Base-by-base conservation (phyloP, 2,888 invertebrate genomes). In the Nymphalis polychloros region DNA sequence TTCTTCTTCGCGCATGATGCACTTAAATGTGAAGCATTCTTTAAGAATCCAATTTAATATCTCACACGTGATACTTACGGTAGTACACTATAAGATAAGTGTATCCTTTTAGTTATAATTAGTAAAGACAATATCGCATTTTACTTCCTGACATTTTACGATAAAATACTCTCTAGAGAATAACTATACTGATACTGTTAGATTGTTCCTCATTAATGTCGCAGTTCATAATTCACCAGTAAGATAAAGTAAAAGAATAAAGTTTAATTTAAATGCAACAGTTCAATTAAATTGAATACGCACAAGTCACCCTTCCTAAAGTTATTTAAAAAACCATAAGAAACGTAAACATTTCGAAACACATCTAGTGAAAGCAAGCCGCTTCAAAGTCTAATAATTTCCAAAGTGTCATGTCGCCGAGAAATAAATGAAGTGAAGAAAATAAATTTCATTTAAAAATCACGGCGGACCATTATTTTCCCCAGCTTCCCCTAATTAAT, bases 371-470 rank as follows among this genome's bases (percentile, higher is more conserved):
- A 82, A 85, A 85, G 78, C 77, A 83, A 84, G 78, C 85, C 84
- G 83, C 80, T 81, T 80, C 80, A 80, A 86, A 87, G 87, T 88
- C 85, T 89, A 87, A 90, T 90, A 89, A 90, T 91, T 91, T 89
- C 89, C 88, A 84, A 89, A 88, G 90, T 89, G 92, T 91, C 91
- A 90, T 90, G 91, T 90, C 86, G 85, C 85, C 84, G 81, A 79
- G 86, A 87, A 90, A 90, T 90, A 91, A 91, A 91, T 92, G 92
- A 91, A 91, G 86, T 89, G 90, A 78, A 89, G 90, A 88, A 90
- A 90, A 90, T 90, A 89, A 90, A 91, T 91, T 91, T 89, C 88
- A 89, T 92, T 90, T 90, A 92, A 92, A 92, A 92, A 92, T 91
- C 91, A 90, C 89, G 89, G 86, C 86, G 79, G 80, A 87, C 90